Evolutionary conservation across 2,888 invertebrate species (phyloP).

Genomic region (Panzeria rudis): DNA sequence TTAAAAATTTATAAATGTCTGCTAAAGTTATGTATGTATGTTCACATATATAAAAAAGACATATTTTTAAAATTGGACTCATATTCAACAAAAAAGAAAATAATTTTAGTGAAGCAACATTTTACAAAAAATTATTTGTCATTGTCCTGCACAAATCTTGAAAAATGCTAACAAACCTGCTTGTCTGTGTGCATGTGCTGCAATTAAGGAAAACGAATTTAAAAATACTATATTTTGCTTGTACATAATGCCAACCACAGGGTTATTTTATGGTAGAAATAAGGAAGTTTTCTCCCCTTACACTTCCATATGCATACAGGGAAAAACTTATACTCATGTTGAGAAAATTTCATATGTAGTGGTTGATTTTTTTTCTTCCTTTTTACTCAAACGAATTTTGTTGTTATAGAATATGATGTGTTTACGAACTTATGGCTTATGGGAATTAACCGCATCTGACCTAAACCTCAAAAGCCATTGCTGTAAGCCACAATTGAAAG

Average conservation of each 20-base stretch:
- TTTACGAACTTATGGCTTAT: conserved; percentile 71
- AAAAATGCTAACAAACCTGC: background rate
- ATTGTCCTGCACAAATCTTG: background rate
- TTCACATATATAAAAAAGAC: too few species aligned
- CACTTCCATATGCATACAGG: background rate
- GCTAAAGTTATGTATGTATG: too few species aligned
- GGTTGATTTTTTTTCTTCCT: background rate
- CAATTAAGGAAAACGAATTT: conserved; percentile 9
- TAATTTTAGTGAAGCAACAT: background rate
- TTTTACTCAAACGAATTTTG: conserved; percentile 15
- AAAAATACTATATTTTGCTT: conserved; percentile 28
- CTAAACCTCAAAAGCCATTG: conserved; percentile 72
- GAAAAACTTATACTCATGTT: background rate
- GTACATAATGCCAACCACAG: conserved; percentile 13
- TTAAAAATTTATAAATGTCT: too few species aligned
- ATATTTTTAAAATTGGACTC: background rate
- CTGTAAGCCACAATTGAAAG: conserved; percentile 72
- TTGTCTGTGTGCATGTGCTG: background rate
- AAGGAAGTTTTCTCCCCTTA: background rate
- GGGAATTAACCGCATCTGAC: conserved; percentile 72
- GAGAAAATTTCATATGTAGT: background rate
- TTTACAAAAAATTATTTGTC: background rate
- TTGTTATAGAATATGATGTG: conserved; percentile 63
- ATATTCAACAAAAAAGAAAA: background rate
- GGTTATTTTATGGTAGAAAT: background rate